Base-by-base conservation (phyloP, 2,113 vertebrate genomes). In the Pangasianodon gigas region DNA sequence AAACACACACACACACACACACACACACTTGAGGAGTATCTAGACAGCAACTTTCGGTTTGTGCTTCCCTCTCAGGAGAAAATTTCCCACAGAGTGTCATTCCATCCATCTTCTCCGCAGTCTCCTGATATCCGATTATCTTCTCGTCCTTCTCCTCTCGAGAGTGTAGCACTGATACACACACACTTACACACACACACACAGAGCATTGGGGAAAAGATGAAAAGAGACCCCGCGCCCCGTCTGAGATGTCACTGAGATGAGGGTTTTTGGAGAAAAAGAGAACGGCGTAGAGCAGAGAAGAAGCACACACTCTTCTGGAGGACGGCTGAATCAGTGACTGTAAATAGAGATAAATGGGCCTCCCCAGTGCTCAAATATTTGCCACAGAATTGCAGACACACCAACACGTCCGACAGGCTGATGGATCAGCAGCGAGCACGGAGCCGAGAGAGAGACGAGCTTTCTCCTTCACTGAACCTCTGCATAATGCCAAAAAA, bases 41-140 rank as follows among this genome's bases (percentile, higher is more conserved):
- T 60, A 69, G 84, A 85, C 84, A 75, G 54, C 37, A 87, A 77
- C 56, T 60, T 74, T 84, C 8, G 48, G 29, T 56, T 24, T 56
- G 18, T 51, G 21, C 4, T 54, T 24, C 62, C 1, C 2, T 88
- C 51, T 52, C 26, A 82, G 79, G 62, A 84, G 91, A 44, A 86
- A 32, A 79, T 46, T 79, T 83, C 86, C 86, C 79, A 83, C 75
- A 71, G 75, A 80, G 80, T 90, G 75, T 89, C 85, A 90, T 90
- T 83, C 87, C 84, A 92, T 91, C 88, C 87, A 89, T 92, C 91
- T 91, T 85, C 56, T 65, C 67, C 41, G 11, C 44, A 46, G 71
- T 84, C 56, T 80, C 86, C 90, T 88, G 86, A 88, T 86, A 88
- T 84, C 91, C 84, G 46, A 88, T 89, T 87, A 84, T 77, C 89